Percentiles rank a stretch among this genome's conserved stretches.
Conservation (phyloP, 2,113 vertebrate genomes). For the Sylvietta virens region DNA sequence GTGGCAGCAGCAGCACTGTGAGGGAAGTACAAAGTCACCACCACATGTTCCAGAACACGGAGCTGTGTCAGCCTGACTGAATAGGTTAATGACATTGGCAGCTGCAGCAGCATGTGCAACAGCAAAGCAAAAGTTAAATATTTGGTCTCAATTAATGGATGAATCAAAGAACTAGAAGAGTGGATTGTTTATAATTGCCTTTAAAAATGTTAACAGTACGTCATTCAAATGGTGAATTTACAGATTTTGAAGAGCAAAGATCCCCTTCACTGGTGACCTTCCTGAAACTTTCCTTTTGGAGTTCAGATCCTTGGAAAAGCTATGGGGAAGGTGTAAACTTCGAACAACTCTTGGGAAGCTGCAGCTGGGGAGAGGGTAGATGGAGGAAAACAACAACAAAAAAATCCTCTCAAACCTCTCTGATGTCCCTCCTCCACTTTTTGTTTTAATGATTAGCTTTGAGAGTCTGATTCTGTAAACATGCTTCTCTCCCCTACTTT, state of each 20-base stretch:
- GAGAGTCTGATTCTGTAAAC: not conserved
- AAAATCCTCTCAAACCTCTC: not conserved
- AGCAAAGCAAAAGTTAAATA: not conserved
- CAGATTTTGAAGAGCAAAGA: not conserved
- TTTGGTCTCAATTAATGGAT: not conserved
- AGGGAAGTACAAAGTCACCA: not conserved
- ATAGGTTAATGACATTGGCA: not conserved
- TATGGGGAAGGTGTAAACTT: not conserved
- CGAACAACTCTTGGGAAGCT: not conserved
- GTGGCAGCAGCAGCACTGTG: not conserved
- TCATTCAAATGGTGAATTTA: not conserved
- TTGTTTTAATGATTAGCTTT: not conserved
- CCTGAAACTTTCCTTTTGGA: not conserved
- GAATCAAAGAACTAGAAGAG: not conserved
- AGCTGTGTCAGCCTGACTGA: not conserved
- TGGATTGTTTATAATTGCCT: not conserved
- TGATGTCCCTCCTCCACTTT: not conserved
- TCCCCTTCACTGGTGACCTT: not conserved
- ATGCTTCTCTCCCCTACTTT: not conserved
- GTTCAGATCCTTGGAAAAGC: not conserved
- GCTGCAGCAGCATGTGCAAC: not conserved
- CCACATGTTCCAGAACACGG: rapidly evolving
- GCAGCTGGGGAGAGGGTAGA: not conserved
- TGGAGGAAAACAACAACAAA: not conserved
- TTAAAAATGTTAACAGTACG: not conserved